phyloP scores from a whole-genome alignment of 92 coral and sea anemone genomes.

The Phenganax marumi region DNA sequence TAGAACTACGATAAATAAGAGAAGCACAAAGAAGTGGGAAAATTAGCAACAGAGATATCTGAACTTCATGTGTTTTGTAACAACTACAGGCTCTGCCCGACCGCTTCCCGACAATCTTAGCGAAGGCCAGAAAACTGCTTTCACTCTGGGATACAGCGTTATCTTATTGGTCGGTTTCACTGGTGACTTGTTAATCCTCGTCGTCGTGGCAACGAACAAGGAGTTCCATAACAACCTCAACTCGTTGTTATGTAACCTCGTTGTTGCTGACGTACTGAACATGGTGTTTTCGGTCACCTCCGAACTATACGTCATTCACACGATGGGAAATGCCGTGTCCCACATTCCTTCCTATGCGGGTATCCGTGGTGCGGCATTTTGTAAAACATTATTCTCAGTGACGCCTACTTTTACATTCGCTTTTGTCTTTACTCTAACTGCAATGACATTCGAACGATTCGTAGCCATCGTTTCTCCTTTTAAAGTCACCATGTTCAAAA shows the following conservation, averaged over 20 bases:
- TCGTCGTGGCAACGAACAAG: slow-evolving; percentile 11
- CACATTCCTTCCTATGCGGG: slow-evolving; percentile 4
- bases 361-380: not conserved
- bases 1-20: no score
- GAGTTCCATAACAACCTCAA: slow-evolving; percentile 23
- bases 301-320: slow-evolving; percentile 10
- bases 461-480: slow-evolving; percentile 31
- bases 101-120: not conserved
- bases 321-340: not conserved
- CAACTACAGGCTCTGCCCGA: no score
- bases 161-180: slow-evolving; percentile 5
- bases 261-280: slow-evolving; percentile 27
- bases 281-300: not conserved
- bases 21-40: no score
- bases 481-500: not conserved
- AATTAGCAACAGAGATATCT: no score
- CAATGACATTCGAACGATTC: slow-evolving; percentile 21
- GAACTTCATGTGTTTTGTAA: no score
- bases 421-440: slow-evolving; percentile 15
- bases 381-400: slow-evolving; percentile 19
- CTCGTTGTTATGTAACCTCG: slow-evolving; percentile 22
- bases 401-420: not conserved
- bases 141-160: slow-evolving; percentile 13
- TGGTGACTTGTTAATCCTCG: slow-evolving; percentile 10
- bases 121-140: slow-evolving; percentile 3